These are phyloP conservation scores for Sebastes miniatus DNA, from an alignment of 2,797 vertebrate genomes.

Conservation along the genomic window DNA sequence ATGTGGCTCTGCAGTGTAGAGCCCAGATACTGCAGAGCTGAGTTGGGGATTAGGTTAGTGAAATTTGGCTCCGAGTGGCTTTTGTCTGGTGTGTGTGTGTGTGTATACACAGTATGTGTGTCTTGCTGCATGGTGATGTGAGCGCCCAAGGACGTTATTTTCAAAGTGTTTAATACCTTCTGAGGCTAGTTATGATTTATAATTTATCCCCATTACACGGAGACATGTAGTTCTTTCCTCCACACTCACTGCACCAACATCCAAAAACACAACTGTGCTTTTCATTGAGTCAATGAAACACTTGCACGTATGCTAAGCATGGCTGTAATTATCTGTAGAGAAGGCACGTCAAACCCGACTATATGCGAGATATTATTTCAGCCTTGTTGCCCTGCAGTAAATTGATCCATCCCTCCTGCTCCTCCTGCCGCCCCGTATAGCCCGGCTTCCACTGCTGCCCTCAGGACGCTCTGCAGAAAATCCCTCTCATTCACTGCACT, in stretches of 20 bases:
- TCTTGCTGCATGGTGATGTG: constrained; percentile 17
- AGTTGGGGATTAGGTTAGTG: constrained; percentile 64
- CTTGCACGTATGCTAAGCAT: neutral
- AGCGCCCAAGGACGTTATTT: constrained; percentile 34
- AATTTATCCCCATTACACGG: constrained; percentile 33
- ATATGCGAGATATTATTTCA: neutral
- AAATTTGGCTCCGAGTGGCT: constrained; percentile 61
- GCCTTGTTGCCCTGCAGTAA: constrained; percentile 13
- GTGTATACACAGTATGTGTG: constrained; percentile 9
- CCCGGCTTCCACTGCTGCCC: constrained; percentile 36
- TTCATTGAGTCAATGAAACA: neutral
- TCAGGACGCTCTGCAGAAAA: constrained; percentile 49
- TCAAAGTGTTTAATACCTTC: constrained; percentile 45
- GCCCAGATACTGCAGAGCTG: constrained; percentile 54
- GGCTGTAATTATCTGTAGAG: neutral
- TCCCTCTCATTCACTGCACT: constrained; percentile 39
- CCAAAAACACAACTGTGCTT: neutral
- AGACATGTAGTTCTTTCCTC: constrained; percentile 21
- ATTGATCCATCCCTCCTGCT: constrained; percentile 18
- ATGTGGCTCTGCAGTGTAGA: constrained; percentile 54
- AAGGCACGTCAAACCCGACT: neutral
- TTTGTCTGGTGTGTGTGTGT: constrained; percentile 49
- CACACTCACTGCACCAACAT: neutral
- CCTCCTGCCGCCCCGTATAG: constrained; percentile 16
- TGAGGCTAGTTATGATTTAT: constrained; percentile 38